These are phyloP conservation scores for Hippoglossus stenolepis DNA, from an alignment of 2,113 vertebrate genomes.

Conservation along the genomic window DNA sequence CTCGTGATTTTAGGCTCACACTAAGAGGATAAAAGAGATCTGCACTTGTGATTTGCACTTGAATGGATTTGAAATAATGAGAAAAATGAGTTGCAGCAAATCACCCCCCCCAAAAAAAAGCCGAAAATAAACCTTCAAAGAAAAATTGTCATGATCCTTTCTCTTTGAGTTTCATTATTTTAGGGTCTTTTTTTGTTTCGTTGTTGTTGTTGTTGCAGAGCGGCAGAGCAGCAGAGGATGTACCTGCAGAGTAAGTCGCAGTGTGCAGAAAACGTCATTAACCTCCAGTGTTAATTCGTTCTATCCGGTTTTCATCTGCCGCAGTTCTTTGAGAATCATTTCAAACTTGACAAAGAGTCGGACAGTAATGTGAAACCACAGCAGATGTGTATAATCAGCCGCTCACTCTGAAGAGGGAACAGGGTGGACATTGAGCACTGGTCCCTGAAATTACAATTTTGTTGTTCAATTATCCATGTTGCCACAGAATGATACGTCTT, in stretches of 20 bases:
- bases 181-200: neutral
- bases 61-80: neutral
- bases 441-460: constrained; percentile 78
- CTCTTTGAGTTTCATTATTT: neutral
- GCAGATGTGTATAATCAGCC: constrained; percentile 65
- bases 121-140: neutral
- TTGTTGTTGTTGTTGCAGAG: neutral
- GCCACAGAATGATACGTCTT: constrained; percentile 53
- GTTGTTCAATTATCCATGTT: constrained; percentile 77
- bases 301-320: constrained; percentile 21
- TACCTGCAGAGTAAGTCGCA: neutral
- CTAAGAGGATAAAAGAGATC: constrained; percentile 43
- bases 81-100: constrained; percentile 1
- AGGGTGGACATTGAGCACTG: constrained; percentile 66
- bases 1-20: neutral
- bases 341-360: constrained; percentile 27
- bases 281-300: constrained; percentile 26
- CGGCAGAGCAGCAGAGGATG: neutral
- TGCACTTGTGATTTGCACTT: constrained; percentile 21
- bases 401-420: constrained; percentile 40
- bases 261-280: neutral
- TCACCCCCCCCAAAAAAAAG: neutral
- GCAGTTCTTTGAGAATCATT: constrained; percentile 31
- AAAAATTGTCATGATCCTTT: neutral
- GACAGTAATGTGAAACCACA: constrained; percentile 43